Evolutionary conservation across 2,113 vertebrate genomes (phyloP), one percentile per base, ranked within the genome.

Genomic region (Rhabdomys dilectus): DNA sequence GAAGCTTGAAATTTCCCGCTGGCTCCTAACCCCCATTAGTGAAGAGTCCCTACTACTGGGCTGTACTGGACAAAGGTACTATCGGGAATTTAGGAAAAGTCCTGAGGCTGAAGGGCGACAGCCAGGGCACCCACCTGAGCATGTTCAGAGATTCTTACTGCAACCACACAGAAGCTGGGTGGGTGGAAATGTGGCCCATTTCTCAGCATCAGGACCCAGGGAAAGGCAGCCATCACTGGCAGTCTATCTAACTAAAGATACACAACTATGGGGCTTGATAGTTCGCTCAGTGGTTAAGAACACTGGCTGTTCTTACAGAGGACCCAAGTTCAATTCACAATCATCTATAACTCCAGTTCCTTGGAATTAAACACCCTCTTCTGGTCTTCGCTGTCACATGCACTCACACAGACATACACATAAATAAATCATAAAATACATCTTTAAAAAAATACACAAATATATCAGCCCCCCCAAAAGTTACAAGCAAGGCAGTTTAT

Each of bases 121-220:
- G 34, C 9, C 36, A 22, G 1, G 36, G 31, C 31, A 62, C 45
- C 60, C 31, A 87, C n/a, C 51, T 62, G 12, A 6, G 22, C 0
- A 2, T 48, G 82, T 5, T 48, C 29, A 24, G 45, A 34, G 31
- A 29, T 0, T 3, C 64, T 42, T 22, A 0, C 8, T 39, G 36
- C 5, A 58, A 17, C 51, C 4, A n/a, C 29, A 9, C 0, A 3
- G 29, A 45, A 39, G 7, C 34, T 76, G 29, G 11, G 34, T 29
- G 45, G 16, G 15, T 12, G 2, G 62, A 15, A 11, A 39, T 10
- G 3, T 12, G 2, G 19, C 42, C 56, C 19, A 0, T 36, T 31
- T 12, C 31, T 21, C 3, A 90, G 17, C 9, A 0, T 58, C 11
- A 42, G 31, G 1, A 1, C 16, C n/a, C 39, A 34, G 42, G 16